Conservation (phyloP, 2,888 invertebrate genomes). For the Cheilosia impressa region DNA sequence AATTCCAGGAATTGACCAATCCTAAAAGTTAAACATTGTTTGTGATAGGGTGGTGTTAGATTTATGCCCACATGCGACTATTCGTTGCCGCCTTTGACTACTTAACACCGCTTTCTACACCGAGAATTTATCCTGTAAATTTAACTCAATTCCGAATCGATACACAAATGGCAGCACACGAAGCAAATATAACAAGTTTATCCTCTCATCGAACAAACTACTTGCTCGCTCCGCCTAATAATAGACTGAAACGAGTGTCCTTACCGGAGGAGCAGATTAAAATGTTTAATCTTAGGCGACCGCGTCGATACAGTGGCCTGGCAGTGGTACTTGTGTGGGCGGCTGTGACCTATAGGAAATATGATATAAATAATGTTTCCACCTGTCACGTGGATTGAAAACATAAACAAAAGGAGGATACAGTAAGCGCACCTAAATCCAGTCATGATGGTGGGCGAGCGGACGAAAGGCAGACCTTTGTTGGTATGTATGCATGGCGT, state of each 20-base stretch:
- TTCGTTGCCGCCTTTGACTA: too few relatives aligned
- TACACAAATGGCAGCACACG: slow-evolving; percentile 11
- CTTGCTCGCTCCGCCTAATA: slow-evolving; percentile 60
- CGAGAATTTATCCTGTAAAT: not conserved
- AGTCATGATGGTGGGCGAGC: slow-evolving; percentile 3
- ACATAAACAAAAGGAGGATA: not conserved
- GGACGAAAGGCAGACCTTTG: not conserved
- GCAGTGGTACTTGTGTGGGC: slow-evolving; percentile 1
- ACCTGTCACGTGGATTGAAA: slow-evolving; percentile 37
- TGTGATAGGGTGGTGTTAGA: too few relatives aligned
- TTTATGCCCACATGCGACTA: too few relatives aligned
- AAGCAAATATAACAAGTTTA: slow-evolving; percentile 63
- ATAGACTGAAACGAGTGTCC: slow-evolving; percentile 63
- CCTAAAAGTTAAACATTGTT: too few relatives aligned
- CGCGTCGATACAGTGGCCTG: not conserved
- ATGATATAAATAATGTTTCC: slow-evolving; percentile 32
- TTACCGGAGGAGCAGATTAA: slow-evolving; percentile 49
- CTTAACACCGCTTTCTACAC: not conserved
- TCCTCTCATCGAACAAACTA: slow-evolving; percentile 71
- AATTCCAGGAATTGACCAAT: not conserved
- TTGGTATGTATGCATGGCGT: slow-evolving; percentile 28
- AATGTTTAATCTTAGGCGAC: slow-evolving; percentile 43
- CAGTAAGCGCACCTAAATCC: slow-evolving; percentile 15
- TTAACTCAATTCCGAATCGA: slow-evolving; percentile 22
- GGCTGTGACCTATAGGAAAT: slow-evolving; percentile 25